phyloP scores from a whole-genome alignment of 2,113 vertebrate genomes.

The Bufo bufo region DNA sequence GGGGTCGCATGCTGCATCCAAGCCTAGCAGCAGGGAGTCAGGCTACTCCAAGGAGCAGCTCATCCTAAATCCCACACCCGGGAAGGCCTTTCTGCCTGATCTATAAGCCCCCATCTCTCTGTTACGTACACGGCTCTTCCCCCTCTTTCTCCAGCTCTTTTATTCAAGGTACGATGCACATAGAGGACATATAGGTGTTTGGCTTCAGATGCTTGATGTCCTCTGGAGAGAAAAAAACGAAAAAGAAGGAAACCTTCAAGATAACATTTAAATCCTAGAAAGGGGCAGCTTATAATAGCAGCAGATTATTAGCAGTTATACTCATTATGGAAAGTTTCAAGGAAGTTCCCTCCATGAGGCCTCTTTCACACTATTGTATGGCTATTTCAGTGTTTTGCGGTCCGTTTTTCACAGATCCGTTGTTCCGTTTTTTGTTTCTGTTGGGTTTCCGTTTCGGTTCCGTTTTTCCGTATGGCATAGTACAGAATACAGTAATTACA shows the following conservation, averaged over 20 bases:
- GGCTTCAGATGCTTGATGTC: background rate
- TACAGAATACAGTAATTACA: too few species aligned
- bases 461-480: too few species aligned
- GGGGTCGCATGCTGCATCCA: slow-evolving; percentile 85
- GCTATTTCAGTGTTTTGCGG: too few species aligned
- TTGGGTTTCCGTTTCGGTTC: too few species aligned
- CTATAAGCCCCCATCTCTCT: slow-evolving; percentile 90
- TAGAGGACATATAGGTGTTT: background rate
- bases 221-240: background rate
- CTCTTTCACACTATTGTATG: too few species aligned
- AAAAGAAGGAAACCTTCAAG: background rate
- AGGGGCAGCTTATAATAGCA: background rate
- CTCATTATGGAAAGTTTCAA: background rate
- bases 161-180: background rate
- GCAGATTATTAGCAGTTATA: background rate
- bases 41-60: slow-evolving; percentile 82
- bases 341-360: background rate
- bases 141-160: slow-evolving; percentile 76
- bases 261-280: background rate
- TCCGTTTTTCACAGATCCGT: too few species aligned
- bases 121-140: slow-evolving; percentile 93
- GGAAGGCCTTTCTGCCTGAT: slow-evolving; percentile 80
- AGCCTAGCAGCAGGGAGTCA: slow-evolving; percentile 90
- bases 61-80: slow-evolving; percentile 92
- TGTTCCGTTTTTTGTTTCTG: too few species aligned